phyloP scores from a whole-genome alignment of 2,797 vertebrate genomes.

The Poeciliopsis paucimaculata region DNA sequence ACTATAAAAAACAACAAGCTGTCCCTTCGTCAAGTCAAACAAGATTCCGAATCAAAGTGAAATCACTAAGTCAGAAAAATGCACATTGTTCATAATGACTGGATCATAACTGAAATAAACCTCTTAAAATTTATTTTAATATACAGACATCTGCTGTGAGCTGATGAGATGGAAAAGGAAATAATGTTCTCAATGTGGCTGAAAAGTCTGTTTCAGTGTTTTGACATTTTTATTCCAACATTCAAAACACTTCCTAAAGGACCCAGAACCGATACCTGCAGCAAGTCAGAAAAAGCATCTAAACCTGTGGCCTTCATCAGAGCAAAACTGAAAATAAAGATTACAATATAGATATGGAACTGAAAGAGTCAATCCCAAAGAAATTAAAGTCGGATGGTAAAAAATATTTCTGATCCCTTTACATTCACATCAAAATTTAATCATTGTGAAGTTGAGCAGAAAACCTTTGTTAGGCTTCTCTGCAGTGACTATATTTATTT shows the following conservation, averaged over 20 bases:
- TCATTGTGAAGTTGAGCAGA: not conserved
- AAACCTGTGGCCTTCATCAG: not conserved
- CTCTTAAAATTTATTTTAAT: slow-evolving; percentile 1
- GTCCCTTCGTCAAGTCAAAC: slow-evolving; percentile 10
- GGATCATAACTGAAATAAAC: not conserved
- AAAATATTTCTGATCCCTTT: no score
- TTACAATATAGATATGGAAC: not conserved
- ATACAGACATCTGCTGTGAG: not conserved
- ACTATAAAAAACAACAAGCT: slow-evolving; percentile 51
- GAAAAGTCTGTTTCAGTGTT: not conserved
- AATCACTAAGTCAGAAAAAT: not conserved
- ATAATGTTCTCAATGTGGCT: not conserved
- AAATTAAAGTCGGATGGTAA: not conserved
- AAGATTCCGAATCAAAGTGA: not conserved
- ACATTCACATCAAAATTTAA: no score
- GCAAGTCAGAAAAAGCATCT: not conserved
- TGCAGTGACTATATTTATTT: not conserved
- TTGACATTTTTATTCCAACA: not conserved
- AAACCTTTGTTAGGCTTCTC: not conserved
- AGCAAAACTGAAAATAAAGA: not conserved
- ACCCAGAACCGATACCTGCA: not conserved
- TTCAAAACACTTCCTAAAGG: not conserved
- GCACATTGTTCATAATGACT: not conserved
- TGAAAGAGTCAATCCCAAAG: not conserved
- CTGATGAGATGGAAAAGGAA: not conserved